Evolutionary conservation across 2,113 vertebrate species (phyloP).

Genomic region (Epinephelus moara): DNA sequence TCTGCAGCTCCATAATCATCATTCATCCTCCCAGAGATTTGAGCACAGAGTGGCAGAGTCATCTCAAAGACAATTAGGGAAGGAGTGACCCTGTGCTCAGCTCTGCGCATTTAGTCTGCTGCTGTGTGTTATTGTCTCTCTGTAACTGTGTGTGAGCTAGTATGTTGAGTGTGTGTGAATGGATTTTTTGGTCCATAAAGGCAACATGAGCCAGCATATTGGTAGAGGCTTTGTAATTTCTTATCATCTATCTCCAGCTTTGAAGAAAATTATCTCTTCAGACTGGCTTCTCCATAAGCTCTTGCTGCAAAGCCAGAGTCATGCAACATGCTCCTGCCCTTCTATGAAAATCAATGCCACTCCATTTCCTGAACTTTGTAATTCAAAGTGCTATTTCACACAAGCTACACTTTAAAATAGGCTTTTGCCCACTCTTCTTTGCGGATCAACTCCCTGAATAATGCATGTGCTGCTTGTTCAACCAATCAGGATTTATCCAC

Average conservation of each 20-base stretch:
- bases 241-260: slow-evolving; percentile 44
- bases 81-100: slow-evolving; percentile 39
- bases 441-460: slow-evolving; percentile 34
- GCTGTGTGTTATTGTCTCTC: slow-evolving; percentile 37
- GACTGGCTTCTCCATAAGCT: slow-evolving; percentile 23
- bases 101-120: slow-evolving; percentile 40
- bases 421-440: not conserved
- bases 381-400: slow-evolving; percentile 50
- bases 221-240: slow-evolving; percentile 33
- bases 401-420: slow-evolving; percentile 22
- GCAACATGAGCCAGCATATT: slow-evolving; percentile 37
- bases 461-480: slow-evolving; percentile 17
- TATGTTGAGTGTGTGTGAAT: slow-evolving; percentile 25
- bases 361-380: slow-evolving; percentile 48
- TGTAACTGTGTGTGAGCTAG: slow-evolving; percentile 6
- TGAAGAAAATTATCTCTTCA: slow-evolving; percentile 36
- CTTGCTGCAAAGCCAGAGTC: slow-evolving; percentile 15
- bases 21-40: slow-evolving; percentile 56
- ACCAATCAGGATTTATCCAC: slow-evolving; percentile 9
- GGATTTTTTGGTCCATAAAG: slow-evolving; percentile 31
- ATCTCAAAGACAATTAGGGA: slow-evolving; percentile 65
- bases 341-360: slow-evolving; percentile 51
- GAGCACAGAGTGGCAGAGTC: slow-evolving; percentile 58
- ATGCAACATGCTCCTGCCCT: slow-evolving; percentile 20
- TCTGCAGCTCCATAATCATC: slow-evolving; percentile 57